Conservation (phyloP, 1,140 invertebrate genomes). For the Chrysoperla carnea region DNA sequence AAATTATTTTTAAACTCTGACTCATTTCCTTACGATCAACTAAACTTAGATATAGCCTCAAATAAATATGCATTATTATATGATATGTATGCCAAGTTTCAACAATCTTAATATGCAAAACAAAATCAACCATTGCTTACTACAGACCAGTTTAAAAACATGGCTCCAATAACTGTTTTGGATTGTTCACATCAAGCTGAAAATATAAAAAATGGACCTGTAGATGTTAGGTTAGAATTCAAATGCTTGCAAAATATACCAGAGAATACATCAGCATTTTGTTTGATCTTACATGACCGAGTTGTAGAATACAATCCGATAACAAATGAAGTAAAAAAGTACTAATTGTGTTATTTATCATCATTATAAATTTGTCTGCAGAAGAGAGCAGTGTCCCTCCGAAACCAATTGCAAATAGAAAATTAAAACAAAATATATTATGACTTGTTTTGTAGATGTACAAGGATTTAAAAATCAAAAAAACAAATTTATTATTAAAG, state of each 20-base stretch:
- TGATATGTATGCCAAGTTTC: no score
- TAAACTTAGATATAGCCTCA: constrained; percentile 2
- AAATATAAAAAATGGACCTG: constrained; percentile 7
- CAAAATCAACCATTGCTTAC: not conserved
- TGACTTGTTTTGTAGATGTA: no score
- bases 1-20: constrained; percentile 3
- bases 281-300: constrained; percentile 11
- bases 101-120: no score
- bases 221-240: constrained; percentile 11
- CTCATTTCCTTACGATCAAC: constrained; percentile 3
- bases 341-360: no score
- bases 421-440: no score
- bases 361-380: no score
- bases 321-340: not conserved
- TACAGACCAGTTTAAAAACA: not conserved
- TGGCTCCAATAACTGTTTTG: constrained; percentile 2
- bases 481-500: no score
- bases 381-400: no score
- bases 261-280: constrained; percentile 7
- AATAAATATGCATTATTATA: constrained; percentile 1
- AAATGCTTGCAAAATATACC: constrained; percentile 6
- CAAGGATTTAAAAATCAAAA: no score
- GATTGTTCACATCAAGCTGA: constrained; percentile 3
- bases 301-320: constrained; percentile 7
- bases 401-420: no score